A percentile compares a stretch with the other conserved stretches of the same genome.
These are phyloP conservation scores for Cerceris ruficornis DNA, from an alignment of 2,888 invertebrate genomes.

Conservation along the genomic window DNA sequence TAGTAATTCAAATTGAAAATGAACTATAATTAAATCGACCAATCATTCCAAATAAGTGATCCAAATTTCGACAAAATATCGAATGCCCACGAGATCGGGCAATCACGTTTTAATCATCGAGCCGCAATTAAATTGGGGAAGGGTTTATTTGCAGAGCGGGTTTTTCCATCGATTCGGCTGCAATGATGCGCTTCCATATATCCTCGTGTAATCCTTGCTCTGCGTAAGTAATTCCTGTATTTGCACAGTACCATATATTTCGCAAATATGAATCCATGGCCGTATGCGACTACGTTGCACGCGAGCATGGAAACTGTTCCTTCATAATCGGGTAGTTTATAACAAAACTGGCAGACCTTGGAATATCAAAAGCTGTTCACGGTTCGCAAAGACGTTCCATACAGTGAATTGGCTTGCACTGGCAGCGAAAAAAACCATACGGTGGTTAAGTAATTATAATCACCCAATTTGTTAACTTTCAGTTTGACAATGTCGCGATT, in stretches of 20 bases:
- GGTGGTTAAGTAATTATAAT: too few relatives aligned
- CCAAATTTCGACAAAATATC: not conserved
- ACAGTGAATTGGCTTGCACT: too few relatives aligned
- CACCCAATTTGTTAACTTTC: too few relatives aligned
- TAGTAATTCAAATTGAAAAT: not conserved
- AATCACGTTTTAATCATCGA: not conserved
- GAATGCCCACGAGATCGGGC: not conserved
- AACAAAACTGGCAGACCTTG: too few relatives aligned
- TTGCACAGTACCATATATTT: not conserved
- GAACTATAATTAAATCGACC: not conserved
- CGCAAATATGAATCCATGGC: conserved; percentile 13
- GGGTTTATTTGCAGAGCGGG: not conserved
- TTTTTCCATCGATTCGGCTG: not conserved
- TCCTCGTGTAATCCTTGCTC: not conserved
- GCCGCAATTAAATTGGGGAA: not conserved
- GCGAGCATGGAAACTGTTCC: not conserved
- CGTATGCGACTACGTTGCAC: not conserved
- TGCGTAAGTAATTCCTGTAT: not conserved
- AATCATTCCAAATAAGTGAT: not conserved
- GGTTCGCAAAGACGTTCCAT: too few relatives aligned
- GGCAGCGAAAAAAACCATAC: too few relatives aligned
- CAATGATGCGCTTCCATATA: not conserved
- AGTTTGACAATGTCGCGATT: too few relatives aligned
- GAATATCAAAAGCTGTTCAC: too few relatives aligned
- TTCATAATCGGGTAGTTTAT: not conserved